Conservation (phyloP, 2,888 invertebrate species). For the Proisotoma minuta region DNA sequence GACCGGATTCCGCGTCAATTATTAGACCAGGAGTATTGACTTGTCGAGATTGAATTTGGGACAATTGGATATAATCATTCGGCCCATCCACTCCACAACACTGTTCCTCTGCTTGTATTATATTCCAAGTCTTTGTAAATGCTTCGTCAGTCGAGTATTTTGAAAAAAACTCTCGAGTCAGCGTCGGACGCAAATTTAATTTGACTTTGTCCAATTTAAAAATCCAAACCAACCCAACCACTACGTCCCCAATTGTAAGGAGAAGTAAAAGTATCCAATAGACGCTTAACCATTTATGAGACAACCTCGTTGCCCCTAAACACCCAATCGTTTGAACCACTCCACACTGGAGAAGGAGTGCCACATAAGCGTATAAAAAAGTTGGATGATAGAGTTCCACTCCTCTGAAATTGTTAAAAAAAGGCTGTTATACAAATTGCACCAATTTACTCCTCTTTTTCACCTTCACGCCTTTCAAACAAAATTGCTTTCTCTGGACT, state of each 20-base stretch:
- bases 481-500: no score
- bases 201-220: conserved; percentile 68
- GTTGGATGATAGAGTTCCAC: conserved; percentile 67
- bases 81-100: conserved; percentile 75
- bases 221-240: conserved; percentile 80
- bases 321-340: conserved; percentile 68
- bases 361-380: conserved; percentile 78
- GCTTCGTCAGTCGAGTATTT: conserved; percentile 69
- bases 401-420: conserved; percentile 33
- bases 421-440: neutral
- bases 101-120: conserved; percentile 33
- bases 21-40: conserved; percentile 17
- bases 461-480: neutral
- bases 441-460: neutral
- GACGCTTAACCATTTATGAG: conserved; percentile 73
- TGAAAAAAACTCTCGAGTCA: conserved; percentile 59
- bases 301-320: conserved; percentile 69
- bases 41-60: conserved; percentile 8
- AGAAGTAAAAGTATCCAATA: conserved; percentile 77
- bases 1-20: conserved; percentile 25
- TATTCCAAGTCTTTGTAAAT: conserved; percentile 56
- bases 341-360: conserved; percentile 67
- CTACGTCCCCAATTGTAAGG: conserved; percentile 74
- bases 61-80: conserved; percentile 48
- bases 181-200: conserved; percentile 65